Conservation (phyloP, 1,140 invertebrate species). For the Drosophila nigromelanica region DNA sequence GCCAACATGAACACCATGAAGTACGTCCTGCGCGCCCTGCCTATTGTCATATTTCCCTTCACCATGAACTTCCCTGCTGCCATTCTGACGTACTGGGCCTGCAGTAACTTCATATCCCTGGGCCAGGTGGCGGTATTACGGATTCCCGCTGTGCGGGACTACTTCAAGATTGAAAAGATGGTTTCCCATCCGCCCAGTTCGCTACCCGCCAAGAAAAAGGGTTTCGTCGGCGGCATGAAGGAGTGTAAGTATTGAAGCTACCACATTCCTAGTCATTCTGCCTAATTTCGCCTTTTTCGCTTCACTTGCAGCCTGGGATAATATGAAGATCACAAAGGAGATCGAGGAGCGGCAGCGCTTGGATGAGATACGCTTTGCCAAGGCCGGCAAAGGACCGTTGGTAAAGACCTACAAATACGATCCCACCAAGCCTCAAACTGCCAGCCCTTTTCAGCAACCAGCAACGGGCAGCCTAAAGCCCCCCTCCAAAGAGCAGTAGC, state of each 20-base stretch:
- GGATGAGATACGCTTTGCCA: constrained; percentile 91
- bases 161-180: constrained; percentile 91
- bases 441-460: constrained; percentile 58
- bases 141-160: constrained; percentile 89
- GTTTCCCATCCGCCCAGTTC: constrained; percentile 86
- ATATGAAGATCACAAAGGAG: constrained; percentile 91
- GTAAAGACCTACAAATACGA: constrained; percentile 94
- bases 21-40: constrained; percentile 90
- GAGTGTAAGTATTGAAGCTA: constrained; percentile 88
- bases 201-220: constrained; percentile 89
- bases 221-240: constrained; percentile 91
- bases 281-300: background rate
- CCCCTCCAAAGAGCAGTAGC: constrained; percentile 20
- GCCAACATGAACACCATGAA: constrained; percentile 89
- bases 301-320: constrained; percentile 88
- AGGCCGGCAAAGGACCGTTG: constrained; percentile 92
- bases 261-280: too few relatives aligned
- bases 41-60: constrained; percentile 93
- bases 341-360: constrained; percentile 90
- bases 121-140: constrained; percentile 90
- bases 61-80: constrained; percentile 95
- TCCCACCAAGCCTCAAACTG: constrained; percentile 87
- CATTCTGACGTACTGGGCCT: constrained; percentile 95
- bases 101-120: constrained; percentile 95
- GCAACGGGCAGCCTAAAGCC: constrained; percentile 53